These are phyloP conservation scores for Mimachlamys varia DNA, from an alignment of 2,888 invertebrate genomes.

Conservation along the genomic window DNA sequence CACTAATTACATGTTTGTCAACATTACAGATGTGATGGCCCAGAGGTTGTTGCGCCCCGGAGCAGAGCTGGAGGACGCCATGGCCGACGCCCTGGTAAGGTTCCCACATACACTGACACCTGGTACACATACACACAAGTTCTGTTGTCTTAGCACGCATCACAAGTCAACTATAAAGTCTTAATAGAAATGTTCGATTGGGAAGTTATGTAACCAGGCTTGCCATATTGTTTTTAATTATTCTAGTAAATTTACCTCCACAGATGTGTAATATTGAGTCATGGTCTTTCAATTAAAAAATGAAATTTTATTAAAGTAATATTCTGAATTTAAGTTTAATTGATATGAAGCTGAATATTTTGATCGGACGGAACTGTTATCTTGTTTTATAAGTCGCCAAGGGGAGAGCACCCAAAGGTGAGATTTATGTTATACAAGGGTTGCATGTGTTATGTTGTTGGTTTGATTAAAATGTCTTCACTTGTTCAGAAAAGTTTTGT, in stretches of 20 bases:
- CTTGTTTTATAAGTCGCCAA: slow-evolving; percentile 19
- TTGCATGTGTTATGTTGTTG: not conserved
- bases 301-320: not conserved
- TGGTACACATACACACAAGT: not conserved
- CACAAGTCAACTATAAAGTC: not conserved
- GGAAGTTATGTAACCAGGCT: not conserved
- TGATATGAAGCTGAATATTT: not conserved
- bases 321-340: not conserved
- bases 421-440: not conserved
- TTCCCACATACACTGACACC: not conserved
- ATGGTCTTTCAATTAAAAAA: not conserved
- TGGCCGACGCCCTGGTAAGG: slow-evolving; percentile 87
- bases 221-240: not conserved
- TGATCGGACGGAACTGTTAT: not conserved
- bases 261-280: not conserved
- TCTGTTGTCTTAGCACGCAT: not conserved
- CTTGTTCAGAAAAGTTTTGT: not conserved
- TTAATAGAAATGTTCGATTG: not conserved
- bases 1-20: not conserved
- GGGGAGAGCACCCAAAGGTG: slow-evolving; percentile 31
- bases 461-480: not conserved
- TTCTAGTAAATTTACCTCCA: not conserved
- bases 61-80: slow-evolving; percentile 92
- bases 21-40: slow-evolving; percentile 85
- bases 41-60: slow-evolving; percentile 88